Evolutionary conservation across 2,113 vertebrate genomes (phyloP), one percentile per base, ranked within the genome.

Genomic region (Oncorhynchus masou): DNA sequence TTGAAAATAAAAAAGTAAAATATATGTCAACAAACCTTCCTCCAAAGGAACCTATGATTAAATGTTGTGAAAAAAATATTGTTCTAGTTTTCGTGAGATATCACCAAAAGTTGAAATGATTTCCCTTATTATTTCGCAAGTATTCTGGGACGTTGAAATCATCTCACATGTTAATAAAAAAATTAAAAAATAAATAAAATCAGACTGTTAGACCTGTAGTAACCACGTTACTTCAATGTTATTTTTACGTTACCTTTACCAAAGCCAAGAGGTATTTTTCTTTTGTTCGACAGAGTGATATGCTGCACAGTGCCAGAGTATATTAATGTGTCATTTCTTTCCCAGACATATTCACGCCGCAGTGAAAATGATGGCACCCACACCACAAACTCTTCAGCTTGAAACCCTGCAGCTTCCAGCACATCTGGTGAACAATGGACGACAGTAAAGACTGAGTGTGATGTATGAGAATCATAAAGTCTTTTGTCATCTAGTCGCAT

Each of bases 351-450:
- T 74, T 29, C 2, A 6, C 71, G 4, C 16, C 3, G 8, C 66
- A 71, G 68, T 74, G 77, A 83, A 84, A 79, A 59, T 57, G 82
- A 87, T 75, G 81, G 84, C 86, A 69, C 59, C 67, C 51, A 19
- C 15, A 62, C 49, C 77, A 79, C 77, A 25, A 81, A 84, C 75
- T 66, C 71, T 48, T 70, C 70, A 62, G 20, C 71, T 19, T 27
- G 76, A 80, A 64, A 75, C 45, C 75, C 85, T 84, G 85, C 86
- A 86, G 84, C 84, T 87, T 84, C 74, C 70, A 67, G 73, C 78
- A 80, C 78, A 83, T 85, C 77, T 62, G 45, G 67, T 0, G 27
- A 86, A 87, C 80, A 85, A 81, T 79, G 75, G 79, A 34, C n/a
- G 72, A 48, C 78, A 78, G 78, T 77, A 29, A 66, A 77, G 74